A percentile compares a stretch with the other conserved stretches of the same genome.
These are phyloP conservation scores for Eurois occulta DNA, from an alignment of 2,888 invertebrate species.

Conservation along the genomic window DNA sequence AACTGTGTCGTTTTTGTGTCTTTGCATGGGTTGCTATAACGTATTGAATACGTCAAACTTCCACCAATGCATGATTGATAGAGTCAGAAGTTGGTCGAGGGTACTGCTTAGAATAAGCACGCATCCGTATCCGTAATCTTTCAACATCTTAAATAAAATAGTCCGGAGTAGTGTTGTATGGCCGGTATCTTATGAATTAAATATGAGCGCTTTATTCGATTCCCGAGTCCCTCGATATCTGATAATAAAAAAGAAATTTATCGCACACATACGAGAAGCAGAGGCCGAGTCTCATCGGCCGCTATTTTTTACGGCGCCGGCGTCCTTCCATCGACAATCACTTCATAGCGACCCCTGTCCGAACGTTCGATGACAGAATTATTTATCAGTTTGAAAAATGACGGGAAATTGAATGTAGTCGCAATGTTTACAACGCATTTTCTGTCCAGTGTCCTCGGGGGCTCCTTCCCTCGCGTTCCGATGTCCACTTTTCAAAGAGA, in stretches of 20 bases:
- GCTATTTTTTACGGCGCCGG: slow-evolving; percentile 88
- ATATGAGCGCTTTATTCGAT: slow-evolving; percentile 91
- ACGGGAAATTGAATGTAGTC: slow-evolving; percentile 91
- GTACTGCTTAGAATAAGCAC: slow-evolving; percentile 77
- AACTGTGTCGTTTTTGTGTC: neutral
- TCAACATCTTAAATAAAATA: slow-evolving; percentile 90
- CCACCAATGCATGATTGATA: slow-evolving; percentile 62
- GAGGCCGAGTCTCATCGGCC: slow-evolving; percentile 84
- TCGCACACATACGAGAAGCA: slow-evolving; percentile 85
- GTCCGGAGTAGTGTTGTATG: slow-evolving; percentile 88
- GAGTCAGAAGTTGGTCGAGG: slow-evolving; percentile 67
- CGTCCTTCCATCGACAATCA: slow-evolving; percentile 89
- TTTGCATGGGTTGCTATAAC: slow-evolving; percentile 17
- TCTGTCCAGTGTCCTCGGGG: slow-evolving; percentile 89
- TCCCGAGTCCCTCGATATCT: slow-evolving; percentile 91
- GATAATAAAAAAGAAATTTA: slow-evolving; percentile 91
- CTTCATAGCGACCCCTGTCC: slow-evolving; percentile 91
- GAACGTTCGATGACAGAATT: slow-evolving; percentile 91
- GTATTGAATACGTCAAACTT: slow-evolving; percentile 35
- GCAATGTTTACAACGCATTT: slow-evolving; percentile 91
- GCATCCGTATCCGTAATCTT: slow-evolving; percentile 84
- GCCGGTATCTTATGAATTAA: slow-evolving; percentile 90
- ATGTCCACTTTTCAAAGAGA: slow-evolving; percentile 91
- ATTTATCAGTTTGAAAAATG: slow-evolving; percentile 91
- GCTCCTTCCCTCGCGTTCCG: slow-evolving; percentile 90